Evolutionary conservation across 64 coral and sea anemone species (phyloP), one percentile per base, ranked within the genome.

Genomic region (Pocillopora verrucosa): DNA sequence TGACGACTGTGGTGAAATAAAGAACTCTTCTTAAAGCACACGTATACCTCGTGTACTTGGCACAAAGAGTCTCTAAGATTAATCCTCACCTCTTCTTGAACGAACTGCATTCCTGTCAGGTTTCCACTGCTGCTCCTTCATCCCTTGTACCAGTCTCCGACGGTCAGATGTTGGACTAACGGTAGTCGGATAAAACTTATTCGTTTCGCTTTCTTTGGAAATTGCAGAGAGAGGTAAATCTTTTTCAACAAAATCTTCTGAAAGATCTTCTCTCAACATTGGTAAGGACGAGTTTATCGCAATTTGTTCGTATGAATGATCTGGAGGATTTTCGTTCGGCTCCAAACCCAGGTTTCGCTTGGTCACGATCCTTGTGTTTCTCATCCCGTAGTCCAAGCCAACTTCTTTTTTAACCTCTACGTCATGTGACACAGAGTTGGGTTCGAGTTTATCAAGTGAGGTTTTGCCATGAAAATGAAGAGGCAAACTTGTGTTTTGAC

Each of bases 401-500:
- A 7, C 20, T 10, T 10, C 20, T 24, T 11, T 70, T 3, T 20
- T 19, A 11, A n/a, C 4, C 67, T 1, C 57, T 25, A n/a, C 37
- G 64, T 35, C 57, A 14, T 13, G 20, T 58, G 82, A 72, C 13
- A 0, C 82, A 72, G 65, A 7, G 16, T 56, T 36, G 61, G 9
- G 17, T 13, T 72, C 36, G 10, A 26, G 35, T 58, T 24, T 20
- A 57, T 16, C 0, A 0, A 56, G 19, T 56, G 16, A 22, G 57
- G 36, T 38, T 13, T 9, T 85, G 13, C 56, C 38, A 26, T 15
- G 36, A 0, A 64, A 60, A 26, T 36, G 24, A 81, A 67, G 38
- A 56, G 65, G 82, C 26, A 72, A 17, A 19, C 82, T 72, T 38
- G 82, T 85, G n/a, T 85, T 85, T 56, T 57, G n/a, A 19, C 26